phyloP scores from a whole-genome alignment of 2,113 vertebrate genomes.

The Platysternon megacephalum region DNA sequence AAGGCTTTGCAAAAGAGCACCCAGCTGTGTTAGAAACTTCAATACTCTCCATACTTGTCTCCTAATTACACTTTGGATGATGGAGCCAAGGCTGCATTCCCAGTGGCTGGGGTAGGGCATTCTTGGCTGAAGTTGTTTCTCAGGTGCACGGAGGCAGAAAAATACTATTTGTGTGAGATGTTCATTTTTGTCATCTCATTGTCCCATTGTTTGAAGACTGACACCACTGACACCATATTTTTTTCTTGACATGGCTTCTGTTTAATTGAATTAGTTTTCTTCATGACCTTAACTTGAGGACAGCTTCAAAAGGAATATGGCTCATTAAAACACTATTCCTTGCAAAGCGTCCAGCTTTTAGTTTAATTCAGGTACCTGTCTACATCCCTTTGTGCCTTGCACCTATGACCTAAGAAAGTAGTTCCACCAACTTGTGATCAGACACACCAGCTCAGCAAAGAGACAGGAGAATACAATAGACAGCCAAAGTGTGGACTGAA shows the following conservation, averaged over 20 bases:
- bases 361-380: not conserved
- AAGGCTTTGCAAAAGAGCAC: not conserved
- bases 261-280: not conserved
- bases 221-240: too few species aligned
- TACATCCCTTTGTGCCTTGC: not conserved
- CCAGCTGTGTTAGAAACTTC: not conserved
- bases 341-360: not conserved
- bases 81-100: not conserved
- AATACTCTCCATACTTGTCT: not conserved
- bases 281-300: not conserved
- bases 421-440: not conserved
- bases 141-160: not conserved
- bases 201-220: not conserved
- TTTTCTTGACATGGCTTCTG: not conserved
- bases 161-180: not conserved
- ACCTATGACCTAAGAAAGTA: not conserved
- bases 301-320: not conserved
- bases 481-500: not conserved
- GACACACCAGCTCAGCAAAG: not conserved
- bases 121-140: not conserved
- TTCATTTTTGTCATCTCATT: not conserved
- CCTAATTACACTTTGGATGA: not conserved
- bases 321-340: not conserved
- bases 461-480: accelerated
- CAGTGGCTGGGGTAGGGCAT: not conserved